Conservation (phyloP, 2,113 vertebrate species). For the Oncorhynchus kisutch region DNA sequence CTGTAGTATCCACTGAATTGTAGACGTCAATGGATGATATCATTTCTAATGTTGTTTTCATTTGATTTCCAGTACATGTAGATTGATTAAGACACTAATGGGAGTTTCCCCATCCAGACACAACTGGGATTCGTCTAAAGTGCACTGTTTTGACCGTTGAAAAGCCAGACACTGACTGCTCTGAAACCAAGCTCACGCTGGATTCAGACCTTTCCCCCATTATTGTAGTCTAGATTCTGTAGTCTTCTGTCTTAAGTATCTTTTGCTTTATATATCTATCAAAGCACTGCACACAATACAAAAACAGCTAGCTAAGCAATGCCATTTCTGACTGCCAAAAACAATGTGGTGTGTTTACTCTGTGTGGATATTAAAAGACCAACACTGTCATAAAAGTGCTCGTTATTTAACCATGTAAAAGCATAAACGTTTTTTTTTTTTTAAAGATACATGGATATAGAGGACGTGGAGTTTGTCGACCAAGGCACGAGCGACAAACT, state of each 20-base stretch:
- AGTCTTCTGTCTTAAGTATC: conserved; percentile 2
- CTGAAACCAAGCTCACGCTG: conserved; percentile 24
- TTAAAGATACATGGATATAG: too few relatives aligned
- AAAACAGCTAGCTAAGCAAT: conserved; percentile 33
- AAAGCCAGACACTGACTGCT: conserved; percentile 28
- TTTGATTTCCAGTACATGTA: conserved; percentile 22
- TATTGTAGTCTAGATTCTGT: conserved; percentile 23
- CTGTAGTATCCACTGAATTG: conserved; percentile 17
- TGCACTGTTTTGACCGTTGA: conserved; percentile 54
- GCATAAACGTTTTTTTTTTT: too few relatives aligned
- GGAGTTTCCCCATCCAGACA: conserved; percentile 43
- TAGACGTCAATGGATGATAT: conserved; percentile 6
- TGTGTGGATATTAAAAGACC: conserved; percentile 35
- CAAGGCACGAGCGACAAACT: neutral
- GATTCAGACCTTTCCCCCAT: conserved; percentile 26
- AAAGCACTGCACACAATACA: conserved; percentile 9
- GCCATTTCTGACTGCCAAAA: conserved; percentile 52
- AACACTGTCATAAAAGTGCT: conserved; percentile 68
- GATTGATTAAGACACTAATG: conserved; percentile 29
- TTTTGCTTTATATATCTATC: conserved; percentile 21
- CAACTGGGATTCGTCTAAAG: conserved; percentile 60
- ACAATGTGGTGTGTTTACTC: conserved; percentile 38
- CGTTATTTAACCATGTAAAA: conserved; percentile 43
- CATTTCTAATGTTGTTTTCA: conserved; percentile 15
- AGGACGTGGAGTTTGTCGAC: conserved; percentile 28